Evolutionary conservation across 2,888 invertebrate species (phyloP), one percentile per base, ranked within the genome.

Genomic region (Scaptodrosophila latifasciaeformis): DNA sequence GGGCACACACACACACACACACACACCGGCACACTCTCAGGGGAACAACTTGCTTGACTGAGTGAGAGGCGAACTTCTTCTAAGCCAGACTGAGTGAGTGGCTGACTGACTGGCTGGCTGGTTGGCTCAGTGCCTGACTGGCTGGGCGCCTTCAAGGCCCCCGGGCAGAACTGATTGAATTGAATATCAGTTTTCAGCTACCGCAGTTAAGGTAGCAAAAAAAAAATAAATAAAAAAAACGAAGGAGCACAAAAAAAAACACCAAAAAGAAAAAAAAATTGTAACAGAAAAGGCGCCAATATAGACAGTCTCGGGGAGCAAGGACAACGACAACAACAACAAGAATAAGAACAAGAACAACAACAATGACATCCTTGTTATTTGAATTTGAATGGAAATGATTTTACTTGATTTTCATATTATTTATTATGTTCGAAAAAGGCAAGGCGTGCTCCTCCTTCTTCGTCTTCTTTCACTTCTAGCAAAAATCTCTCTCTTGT

Each of bases 331-430:
- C 27, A 27, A 9, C 27, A 27, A 27, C 27, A 27, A 9, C 27
- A 27, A 27, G 5, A 27, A 27, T 9, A 9, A 27, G 9, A 27
- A 9, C 27, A 27, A 27, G 5, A 27, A 9, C 9, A 9, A 27
- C 27, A 27, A 9, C 27, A 9, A 6, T 27, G 27, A 9, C 13
- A 35, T n/a, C 48, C 50, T 43, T 61, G 65, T 54, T 58, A 74
- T 72, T 74, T 72, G 71, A 72, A 72, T 72, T 77, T 72, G 65
- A 77, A 72, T 74, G 75, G 75, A 72, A 70, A 72, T 77, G 62
- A 74, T 77, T 77, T 72, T 70, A 77, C 70, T 77, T 74, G 71
- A 72, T 72, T 72, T 72, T 72, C 75, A 77, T 77, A 77, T 65
- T 67, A 62, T 74, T 67, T 72, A 59, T 69, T 63, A 63, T 52